Evolutionary conservation across 2,113 vertebrate species (phyloP).

Genomic region (Alosa alosa): DNA sequence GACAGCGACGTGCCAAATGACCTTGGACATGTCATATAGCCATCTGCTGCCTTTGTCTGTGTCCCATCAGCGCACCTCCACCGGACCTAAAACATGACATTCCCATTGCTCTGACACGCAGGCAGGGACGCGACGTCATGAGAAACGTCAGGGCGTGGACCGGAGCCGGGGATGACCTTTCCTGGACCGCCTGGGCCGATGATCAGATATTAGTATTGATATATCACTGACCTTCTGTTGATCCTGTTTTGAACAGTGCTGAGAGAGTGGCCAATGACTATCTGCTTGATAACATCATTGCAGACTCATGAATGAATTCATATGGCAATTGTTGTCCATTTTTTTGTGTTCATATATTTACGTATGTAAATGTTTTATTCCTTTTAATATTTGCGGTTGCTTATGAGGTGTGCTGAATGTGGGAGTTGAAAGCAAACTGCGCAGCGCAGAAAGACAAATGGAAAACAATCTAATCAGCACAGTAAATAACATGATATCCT

Average conservation of each 20-base stretch:
- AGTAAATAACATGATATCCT: slow-evolving; percentile 2
- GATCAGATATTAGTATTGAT: slow-evolving; percentile 73
- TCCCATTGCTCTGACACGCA: slow-evolving; percentile 63
- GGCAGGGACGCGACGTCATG: slow-evolving; percentile 29
- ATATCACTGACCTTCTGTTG: slow-evolving; percentile 54
- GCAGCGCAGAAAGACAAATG: not conserved
- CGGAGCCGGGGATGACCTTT: slow-evolving; percentile 63
- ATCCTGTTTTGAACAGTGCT: slow-evolving; percentile 56
- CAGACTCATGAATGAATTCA: slow-evolving; percentile 13
- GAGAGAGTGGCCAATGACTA: not conserved
- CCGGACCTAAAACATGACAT: slow-evolving; percentile 70
- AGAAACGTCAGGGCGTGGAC: not conserved
- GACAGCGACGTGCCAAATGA: slow-evolving; percentile 70
- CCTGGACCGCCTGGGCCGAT: slow-evolving; percentile 60
- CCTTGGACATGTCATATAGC: slow-evolving; percentile 75
- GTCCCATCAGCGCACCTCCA: slow-evolving; percentile 72
- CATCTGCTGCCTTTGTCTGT: slow-evolving; percentile 76
- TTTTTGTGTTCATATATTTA: not conserved
- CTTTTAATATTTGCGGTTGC: slow-evolving; percentile 11
- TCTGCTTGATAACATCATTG: slow-evolving; percentile 10
- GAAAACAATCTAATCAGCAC: not conserved
- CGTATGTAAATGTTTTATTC: not conserved
- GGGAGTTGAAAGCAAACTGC: not conserved
- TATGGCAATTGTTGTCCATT: not conserved
- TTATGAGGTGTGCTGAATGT: not conserved